Conservation (phyloP, 2,888 invertebrate genomes). For the Lithophane socia region DNA sequence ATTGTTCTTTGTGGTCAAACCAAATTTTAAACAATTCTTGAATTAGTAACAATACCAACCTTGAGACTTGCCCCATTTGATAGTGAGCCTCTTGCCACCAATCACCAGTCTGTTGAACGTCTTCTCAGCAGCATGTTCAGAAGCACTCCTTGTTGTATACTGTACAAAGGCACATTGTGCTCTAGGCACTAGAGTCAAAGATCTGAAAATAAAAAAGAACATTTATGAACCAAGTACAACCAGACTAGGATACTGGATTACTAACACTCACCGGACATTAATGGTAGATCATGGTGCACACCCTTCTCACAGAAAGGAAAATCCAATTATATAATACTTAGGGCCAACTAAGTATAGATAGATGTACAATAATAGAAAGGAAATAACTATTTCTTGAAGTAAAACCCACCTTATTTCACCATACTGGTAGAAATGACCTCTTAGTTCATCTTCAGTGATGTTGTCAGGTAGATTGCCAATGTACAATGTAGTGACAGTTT, state of each 20-base stretch:
- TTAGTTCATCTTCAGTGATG: constrained; percentile 96
- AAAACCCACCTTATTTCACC: constrained; percentile 96
- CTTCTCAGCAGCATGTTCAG: constrained; percentile 98
- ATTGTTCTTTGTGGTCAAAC: too few species aligned
- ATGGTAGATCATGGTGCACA: not conserved
- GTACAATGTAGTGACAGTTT: constrained; percentile 98
- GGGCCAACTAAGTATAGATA: not conserved
- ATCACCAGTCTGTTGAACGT: constrained; percentile 97
- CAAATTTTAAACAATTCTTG: too few species aligned
- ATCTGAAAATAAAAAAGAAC: constrained; percentile 77
- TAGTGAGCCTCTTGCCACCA: constrained; percentile 97
- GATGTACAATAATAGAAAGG: not conserved
- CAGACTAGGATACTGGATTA: not conserved
- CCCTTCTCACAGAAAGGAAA: not conserved
- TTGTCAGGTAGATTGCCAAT: constrained; percentile 98
- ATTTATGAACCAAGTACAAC: not conserved
- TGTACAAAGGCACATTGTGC: constrained; percentile 99
- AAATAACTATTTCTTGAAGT: not conserved
- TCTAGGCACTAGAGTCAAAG: constrained; percentile 96
- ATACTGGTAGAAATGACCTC: constrained; percentile 99
- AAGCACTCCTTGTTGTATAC: constrained; percentile 96
- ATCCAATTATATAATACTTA: not conserved
- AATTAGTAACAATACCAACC: constrained; percentile 80
- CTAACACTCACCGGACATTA: not conserved
- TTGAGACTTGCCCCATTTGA: constrained; percentile 99